Base-by-base conservation (phyloP, 2,797 vertebrate species). In the Nyctalus aviator region DNA sequence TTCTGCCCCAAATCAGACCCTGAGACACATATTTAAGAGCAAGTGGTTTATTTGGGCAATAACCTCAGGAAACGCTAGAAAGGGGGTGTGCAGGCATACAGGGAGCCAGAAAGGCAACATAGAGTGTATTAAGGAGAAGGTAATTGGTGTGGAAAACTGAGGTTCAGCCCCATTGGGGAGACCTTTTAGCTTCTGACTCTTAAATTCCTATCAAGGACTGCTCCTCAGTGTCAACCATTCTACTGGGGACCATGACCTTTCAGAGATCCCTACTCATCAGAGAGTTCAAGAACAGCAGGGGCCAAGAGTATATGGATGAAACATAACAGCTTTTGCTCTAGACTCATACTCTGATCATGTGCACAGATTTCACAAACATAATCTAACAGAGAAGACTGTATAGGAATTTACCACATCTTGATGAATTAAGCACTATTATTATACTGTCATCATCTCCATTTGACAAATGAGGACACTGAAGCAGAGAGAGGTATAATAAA, bases 41-140 rank as follows among this genome's bases (percentile, higher is more conserved):
- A 66, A 62, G 8, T 57, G 20, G 30, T 17, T 27, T 37, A 13
- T 44, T 88, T 76, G 53, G 37, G 46, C 90, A 64, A 88, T 46
- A 13, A 72, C 41, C 8, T 72, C 41, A 35, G 13, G 41, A 15
- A 78, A 79, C 2, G 41, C 13, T 21, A 48, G 8, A 5, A 21
- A 82, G 4, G 8, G 3, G 11, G 1, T 8, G 3, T n/a, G 37
- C 13, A 37, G 10, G 83, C 21, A 66, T 0, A 2, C 27, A 10
- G 0, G 12, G 8, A 86, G 23, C 11, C 5, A 83, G 30, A 30
- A 77, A 32, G 21, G 23, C 30, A 32, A 32, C 18, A 14, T 0
- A 14, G 30, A 0, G 2, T 53, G 0, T 41, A 10, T n/a, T 35
- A 46, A 82, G 25, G 57, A 62, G 11, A 55, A 7, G 25, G 2